These are phyloP conservation scores for Ciconia maguari DNA, from an alignment of 2,113 vertebrate species.

Conservation along the genomic window DNA sequence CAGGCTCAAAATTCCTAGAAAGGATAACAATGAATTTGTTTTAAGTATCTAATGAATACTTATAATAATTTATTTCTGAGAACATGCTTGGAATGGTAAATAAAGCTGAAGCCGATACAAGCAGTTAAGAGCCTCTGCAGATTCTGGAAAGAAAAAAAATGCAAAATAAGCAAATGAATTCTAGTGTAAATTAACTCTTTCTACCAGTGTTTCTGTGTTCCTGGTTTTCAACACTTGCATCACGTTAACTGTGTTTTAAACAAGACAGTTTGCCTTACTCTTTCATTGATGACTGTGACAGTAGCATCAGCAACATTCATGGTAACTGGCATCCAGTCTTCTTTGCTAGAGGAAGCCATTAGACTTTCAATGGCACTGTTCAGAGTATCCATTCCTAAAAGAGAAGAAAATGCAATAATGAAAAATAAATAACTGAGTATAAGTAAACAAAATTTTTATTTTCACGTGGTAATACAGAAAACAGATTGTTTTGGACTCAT, in stretches of 20 bases:
- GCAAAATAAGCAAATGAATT: neutral
- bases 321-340: constrained; percentile 91
- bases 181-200: neutral
- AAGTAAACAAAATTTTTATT: neutral
- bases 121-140: neutral
- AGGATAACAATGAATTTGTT: neutral
- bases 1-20: neutral
- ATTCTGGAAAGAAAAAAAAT: neutral
- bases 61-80: neutral
- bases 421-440: neutral
- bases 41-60: neutral
- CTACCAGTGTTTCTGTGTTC: neutral
- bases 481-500: neutral
- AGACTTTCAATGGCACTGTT: constrained; percentile 93
- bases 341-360: constrained; percentile 82
- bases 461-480: neutral
- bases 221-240: neutral
- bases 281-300: constrained; percentile 91
- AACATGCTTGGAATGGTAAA: neutral
- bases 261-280: constrained; percentile 69
- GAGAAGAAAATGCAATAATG: neutral
- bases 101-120: neutral
- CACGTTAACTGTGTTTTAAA: neutral
- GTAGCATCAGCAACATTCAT: constrained; percentile 96
- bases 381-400: constrained; percentile 93